Evolutionary conservation across 2,888 invertebrate genomes (phyloP).

Genomic region (Drosophila emarginata): DNA sequence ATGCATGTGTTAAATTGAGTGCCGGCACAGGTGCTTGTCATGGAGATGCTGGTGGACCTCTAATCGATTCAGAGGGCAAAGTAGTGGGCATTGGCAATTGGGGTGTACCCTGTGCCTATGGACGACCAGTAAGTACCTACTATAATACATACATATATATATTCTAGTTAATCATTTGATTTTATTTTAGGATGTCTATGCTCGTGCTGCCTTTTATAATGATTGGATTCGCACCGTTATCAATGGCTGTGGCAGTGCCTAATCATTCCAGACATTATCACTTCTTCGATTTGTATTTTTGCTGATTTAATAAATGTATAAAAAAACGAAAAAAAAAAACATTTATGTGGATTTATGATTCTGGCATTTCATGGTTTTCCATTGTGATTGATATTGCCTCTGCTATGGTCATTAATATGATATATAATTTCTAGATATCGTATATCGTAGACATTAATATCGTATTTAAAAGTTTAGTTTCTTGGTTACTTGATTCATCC

Average conservation of each 20-base stretch:
- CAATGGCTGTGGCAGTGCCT: slow-evolving; percentile 48
- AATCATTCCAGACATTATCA: slow-evolving; percentile 20
- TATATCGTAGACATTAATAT: slow-evolving; percentile 17
- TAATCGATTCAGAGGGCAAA: slow-evolving; percentile 57
- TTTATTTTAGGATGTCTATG: slow-evolving; percentile 66
- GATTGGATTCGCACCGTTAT: slow-evolving; percentile 73
- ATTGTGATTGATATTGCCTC: slow-evolving; percentile 61
- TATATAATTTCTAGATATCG: slow-evolving; percentile 16
- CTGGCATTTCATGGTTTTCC: slow-evolving; percentile 28
- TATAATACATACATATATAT: neutral
- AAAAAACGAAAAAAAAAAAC: slow-evolving; percentile 21
- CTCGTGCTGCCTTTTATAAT: slow-evolving; percentile 66
- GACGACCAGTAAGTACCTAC: slow-evolving; percentile 51
- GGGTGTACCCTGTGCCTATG: slow-evolving; percentile 75
- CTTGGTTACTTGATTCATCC: slow-evolving; percentile 9
- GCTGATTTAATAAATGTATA: slow-evolving; percentile 52
- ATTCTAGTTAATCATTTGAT: neutral
- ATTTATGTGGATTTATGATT: slow-evolving; percentile 47
- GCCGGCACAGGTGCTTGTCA: slow-evolving; percentile 83
- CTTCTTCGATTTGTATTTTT: slow-evolving; percentile 26
- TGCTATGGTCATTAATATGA: too few relatives aligned
- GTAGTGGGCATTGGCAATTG: slow-evolving; percentile 76
- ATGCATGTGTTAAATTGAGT: slow-evolving; percentile 84
- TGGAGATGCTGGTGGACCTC: slow-evolving; percentile 73
- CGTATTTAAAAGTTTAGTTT: slow-evolving; percentile 34